Evolutionary conservation across 2,113 vertebrate genomes (phyloP).

Genomic region (Anas platyrhynchos): DNA sequence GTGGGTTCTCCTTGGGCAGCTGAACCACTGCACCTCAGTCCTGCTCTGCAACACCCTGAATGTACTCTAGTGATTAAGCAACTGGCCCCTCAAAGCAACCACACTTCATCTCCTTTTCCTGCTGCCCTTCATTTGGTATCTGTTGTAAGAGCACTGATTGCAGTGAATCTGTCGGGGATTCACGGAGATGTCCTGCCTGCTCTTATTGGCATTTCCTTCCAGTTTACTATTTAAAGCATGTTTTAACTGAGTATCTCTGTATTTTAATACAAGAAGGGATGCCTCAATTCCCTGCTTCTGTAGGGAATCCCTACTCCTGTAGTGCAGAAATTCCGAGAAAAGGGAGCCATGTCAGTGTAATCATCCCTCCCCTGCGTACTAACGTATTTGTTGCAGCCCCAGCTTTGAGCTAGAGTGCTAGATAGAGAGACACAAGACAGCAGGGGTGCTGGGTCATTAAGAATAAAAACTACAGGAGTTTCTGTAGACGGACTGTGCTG

Average conservation of each 20-base stretch:
- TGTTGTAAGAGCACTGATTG: neutral
- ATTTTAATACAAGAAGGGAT: slow-evolving; percentile 17
- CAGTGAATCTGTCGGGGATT: neutral
- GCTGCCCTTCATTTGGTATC: neutral
- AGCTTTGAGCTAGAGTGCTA: slow-evolving; percentile 6
- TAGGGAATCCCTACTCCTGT: neutral
- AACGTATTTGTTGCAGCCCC: slow-evolving; percentile 12
- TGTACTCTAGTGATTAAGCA: neutral
- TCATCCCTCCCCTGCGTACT: neutral
- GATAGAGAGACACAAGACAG: neutral
- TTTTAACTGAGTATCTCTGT: neutral
- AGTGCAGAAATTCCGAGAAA: neutral
- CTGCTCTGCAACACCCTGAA: neutral
- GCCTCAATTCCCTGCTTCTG: neutral
- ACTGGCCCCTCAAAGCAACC: neutral
- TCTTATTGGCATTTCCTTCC: neutral
- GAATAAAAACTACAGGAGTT: neutral
- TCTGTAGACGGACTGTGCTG: neutral
- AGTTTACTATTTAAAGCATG: slow-evolving; percentile 27
- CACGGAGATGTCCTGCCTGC: neutral
- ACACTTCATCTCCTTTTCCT: neutral
- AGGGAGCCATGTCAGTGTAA: neutral
- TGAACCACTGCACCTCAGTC: neutral
- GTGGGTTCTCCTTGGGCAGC: neutral
- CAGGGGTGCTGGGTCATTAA: slow-evolving; percentile 13